A percentile compares a stretch with the other conserved stretches of the same genome.
phyloP scores from a whole-genome alignment of 2,888 invertebrate genomes.

The Phymatocera aterrima region DNA sequence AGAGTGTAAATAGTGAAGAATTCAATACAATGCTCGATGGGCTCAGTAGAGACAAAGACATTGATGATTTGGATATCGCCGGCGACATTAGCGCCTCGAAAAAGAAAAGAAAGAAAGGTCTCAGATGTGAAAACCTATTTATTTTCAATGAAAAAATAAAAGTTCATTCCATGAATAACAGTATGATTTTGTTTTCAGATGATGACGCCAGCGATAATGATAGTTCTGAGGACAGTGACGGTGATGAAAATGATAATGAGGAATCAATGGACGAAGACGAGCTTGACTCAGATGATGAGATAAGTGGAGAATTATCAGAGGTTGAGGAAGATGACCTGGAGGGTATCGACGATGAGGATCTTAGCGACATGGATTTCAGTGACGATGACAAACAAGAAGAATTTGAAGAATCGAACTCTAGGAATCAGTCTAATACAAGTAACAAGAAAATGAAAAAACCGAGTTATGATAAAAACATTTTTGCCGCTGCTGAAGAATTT shows the following conservation, averaged over 20 bases:
- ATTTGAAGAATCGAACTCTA: constrained; percentile 52
- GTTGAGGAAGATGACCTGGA: constrained; percentile 63
- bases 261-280: constrained; percentile 68
- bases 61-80: constrained; percentile 79
- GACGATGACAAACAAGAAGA: constrained; percentile 62
- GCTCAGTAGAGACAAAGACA: constrained; percentile 64
- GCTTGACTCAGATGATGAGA: constrained; percentile 67
- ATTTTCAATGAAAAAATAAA: constrained; percentile 60
- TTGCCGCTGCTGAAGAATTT: constrained; percentile 93
- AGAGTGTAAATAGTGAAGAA: constrained; percentile 75
- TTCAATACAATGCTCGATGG: constrained; percentile 76
- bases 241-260: constrained; percentile 75
- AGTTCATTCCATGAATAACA: not conserved
- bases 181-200: constrained; percentile 52
- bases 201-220: constrained; percentile 59
- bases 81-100: constrained; percentile 70
- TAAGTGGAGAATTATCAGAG: constrained; percentile 61
- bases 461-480: constrained; percentile 74
- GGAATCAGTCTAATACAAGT: constrained; percentile 46
- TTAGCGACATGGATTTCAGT: constrained; percentile 73
- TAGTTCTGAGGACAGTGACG: constrained; percentile 71
- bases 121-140: constrained; percentile 43
- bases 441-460: constrained; percentile 46
- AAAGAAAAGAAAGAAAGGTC: constrained; percentile 68
- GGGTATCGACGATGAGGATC: constrained; percentile 72